Conservation (phyloP, 2,888 invertebrate genomes). For the Candidula unifasciata region DNA sequence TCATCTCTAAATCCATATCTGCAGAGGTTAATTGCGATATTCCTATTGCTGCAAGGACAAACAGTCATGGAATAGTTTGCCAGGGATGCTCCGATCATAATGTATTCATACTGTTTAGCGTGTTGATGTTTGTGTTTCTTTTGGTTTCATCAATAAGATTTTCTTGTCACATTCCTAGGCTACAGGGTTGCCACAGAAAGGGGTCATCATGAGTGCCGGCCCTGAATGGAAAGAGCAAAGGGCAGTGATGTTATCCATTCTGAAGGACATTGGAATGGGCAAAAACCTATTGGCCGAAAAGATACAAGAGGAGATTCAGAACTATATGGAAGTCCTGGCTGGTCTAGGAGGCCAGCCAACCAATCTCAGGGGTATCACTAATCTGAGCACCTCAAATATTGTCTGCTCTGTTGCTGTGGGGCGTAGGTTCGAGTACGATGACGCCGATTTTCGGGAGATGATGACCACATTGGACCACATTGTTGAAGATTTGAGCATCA, state of each 20-base stretch:
- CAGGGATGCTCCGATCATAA: no score
- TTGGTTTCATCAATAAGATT: no score
- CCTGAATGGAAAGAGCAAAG: neutral
- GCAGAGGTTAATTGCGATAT: no score
- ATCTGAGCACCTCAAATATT: neutral
- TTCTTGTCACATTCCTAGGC: no score
- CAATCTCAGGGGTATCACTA: neutral
- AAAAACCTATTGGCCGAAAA: neutral
- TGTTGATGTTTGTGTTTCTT: no score
- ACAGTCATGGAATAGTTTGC: no score
- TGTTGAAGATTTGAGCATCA: neutral
- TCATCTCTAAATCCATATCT: no score
- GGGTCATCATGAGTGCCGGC: neutral
- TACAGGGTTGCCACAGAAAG: neutral
- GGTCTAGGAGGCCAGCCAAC: neutral
- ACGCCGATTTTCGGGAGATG: neutral
- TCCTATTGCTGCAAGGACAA: no score
- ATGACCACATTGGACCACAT: neutral
- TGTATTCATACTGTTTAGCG: no score
- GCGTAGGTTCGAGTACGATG: neutral
- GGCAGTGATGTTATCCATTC: neutral
- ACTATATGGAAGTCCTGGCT: neutral
- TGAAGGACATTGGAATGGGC: neutral
- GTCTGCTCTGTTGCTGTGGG: neutral
- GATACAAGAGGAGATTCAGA: neutral